phyloP scores from a whole-genome alignment of 2,888 invertebrate genomes.

The Andricus quercusramuli region DNA sequence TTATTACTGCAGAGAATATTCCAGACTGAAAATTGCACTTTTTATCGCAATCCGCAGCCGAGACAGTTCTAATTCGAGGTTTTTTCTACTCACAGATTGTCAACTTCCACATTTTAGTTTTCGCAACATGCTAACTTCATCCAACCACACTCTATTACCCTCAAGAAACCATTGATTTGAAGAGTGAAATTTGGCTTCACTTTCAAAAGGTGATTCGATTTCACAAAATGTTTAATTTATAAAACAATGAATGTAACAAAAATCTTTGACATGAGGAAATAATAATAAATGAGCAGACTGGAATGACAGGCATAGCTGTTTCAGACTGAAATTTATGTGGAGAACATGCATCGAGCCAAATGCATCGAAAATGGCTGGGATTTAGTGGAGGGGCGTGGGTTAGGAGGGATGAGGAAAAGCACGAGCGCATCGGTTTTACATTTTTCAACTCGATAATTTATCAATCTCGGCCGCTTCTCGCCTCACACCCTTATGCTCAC shows the following conservation, averaged over 20 bases:
- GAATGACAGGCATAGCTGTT: conserved; percentile 65
- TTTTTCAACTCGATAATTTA: conserved; percentile 76
- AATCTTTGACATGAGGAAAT: conserved; percentile 8
- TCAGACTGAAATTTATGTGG: conserved; percentile 66
- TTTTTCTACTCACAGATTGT: too few species aligned
- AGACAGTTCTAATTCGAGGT: too few species aligned
- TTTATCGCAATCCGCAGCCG: too few species aligned
- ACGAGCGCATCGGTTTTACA: conserved; percentile 68
- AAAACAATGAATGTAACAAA: neutral
- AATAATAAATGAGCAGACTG: conserved; percentile 48
- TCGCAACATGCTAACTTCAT: too few species aligned
- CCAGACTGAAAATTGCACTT: too few species aligned
- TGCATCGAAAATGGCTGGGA: neutral
- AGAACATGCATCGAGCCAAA: neutral
- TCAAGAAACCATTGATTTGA: too few species aligned
- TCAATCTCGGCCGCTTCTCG: conserved; percentile 68
- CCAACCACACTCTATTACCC: too few species aligned
- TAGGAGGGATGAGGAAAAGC: conserved; percentile 45
- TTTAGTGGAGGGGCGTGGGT: neutral
- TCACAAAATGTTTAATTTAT: too few species aligned
- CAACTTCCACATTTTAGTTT: too few species aligned
- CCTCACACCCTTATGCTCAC: conserved; percentile 47
- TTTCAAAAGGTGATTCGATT: too few species aligned
- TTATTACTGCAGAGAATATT: too few species aligned
- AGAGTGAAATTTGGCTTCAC: too few species aligned